Conservation (phyloP, 2,113 vertebrate genomes). For the Halichoerus grypus region DNA sequence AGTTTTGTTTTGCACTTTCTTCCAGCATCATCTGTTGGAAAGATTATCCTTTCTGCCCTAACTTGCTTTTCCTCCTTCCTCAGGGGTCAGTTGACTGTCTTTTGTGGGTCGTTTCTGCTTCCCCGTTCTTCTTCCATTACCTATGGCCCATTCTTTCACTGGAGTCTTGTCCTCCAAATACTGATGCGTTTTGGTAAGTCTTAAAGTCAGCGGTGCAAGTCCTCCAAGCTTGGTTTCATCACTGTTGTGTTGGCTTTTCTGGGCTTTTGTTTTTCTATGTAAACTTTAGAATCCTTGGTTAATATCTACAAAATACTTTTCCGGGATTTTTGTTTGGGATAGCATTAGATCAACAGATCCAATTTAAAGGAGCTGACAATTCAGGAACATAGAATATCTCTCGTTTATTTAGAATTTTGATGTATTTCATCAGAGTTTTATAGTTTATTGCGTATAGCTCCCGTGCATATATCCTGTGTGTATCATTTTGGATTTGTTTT, state of each 20-base stretch:
- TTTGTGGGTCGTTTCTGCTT: not conserved
- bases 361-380: not conserved
- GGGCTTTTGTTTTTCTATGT: not conserved
- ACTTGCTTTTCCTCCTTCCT: accelerated
- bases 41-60: not conserved
- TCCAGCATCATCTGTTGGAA: accelerated
- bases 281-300: not conserved
- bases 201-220: accelerated
- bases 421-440: not conserved
- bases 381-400: accelerated
- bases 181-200: not conserved
- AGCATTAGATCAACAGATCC: not conserved
- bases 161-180: too few species aligned
- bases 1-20: not conserved
- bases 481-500: too few species aligned
- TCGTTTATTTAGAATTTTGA: not conserved
- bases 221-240: too few species aligned
- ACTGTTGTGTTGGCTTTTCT: accelerated
- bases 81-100: accelerated
- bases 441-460: accelerated
- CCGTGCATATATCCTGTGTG: too few species aligned
- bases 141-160: not conserved
- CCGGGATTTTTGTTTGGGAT: not conserved
- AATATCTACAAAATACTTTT: not conserved
- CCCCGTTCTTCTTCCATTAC: accelerated